phyloP scores from a whole-genome alignment of 2,797 vertebrate genomes.

The Gymnoscopelus braueri region DNA sequence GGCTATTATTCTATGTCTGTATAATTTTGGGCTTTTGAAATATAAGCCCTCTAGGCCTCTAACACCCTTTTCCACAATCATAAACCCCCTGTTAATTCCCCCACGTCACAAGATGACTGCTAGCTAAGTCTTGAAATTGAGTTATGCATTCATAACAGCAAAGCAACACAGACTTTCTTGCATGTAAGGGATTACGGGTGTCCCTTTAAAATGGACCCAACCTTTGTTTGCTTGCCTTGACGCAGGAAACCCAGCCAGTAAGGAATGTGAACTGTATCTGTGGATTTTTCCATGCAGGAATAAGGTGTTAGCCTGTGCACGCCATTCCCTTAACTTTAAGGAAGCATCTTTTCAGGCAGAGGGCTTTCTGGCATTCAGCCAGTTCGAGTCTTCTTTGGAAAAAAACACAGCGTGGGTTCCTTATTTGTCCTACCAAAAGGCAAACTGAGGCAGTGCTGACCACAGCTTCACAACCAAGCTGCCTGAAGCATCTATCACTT shows the following conservation, averaged over 20 bases:
- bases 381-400: constrained; percentile 1
- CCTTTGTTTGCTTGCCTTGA: constrained; percentile 41
- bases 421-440: constrained; percentile 11
- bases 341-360: constrained; percentile 29
- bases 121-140: too few species aligned
- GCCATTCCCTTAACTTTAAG: constrained; percentile 28
- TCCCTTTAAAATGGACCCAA: constrained; percentile 20
- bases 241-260: constrained; percentile 48
- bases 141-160: too few species aligned
- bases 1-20: background rate
- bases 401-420: constrained; percentile 10
- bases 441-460: constrained; percentile 20
- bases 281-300: constrained; percentile 51
- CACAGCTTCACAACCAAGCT: constrained; percentile 14
- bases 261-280: constrained; percentile 41
- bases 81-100: too few species aligned
- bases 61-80: too few species aligned
- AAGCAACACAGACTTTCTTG: too few species aligned
- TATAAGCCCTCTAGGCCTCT: too few species aligned
- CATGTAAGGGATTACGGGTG: background rate
- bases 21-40: background rate
- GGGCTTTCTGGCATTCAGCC: constrained; percentile 4
- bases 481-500: background rate
- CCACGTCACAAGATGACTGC: too few species aligned
- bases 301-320: constrained; percentile 19